Conservation (phyloP, 2,888 invertebrate species). For the Tillus elongatus region DNA sequence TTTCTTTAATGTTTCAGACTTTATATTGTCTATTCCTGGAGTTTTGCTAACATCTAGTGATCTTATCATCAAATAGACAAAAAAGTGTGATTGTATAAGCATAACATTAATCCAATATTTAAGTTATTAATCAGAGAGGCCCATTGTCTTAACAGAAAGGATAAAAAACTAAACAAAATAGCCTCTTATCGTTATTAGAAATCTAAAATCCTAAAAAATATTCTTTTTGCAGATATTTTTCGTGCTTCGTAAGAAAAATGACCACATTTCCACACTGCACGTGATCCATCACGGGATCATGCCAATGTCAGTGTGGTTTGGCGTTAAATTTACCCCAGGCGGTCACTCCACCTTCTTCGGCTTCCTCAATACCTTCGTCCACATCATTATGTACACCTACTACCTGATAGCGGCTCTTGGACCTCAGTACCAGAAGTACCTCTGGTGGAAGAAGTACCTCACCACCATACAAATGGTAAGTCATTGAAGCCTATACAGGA, state of each 20-base stretch:
- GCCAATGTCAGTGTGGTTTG: slow-evolving; percentile 86
- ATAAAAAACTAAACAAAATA: no score
- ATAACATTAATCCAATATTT: no score
- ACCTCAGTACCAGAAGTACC: slow-evolving; percentile 73
- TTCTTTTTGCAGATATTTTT: slow-evolving; percentile 62
- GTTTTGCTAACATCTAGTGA: no score
- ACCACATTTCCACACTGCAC: slow-evolving; percentile 88
- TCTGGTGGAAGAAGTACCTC: slow-evolving; percentile 95
- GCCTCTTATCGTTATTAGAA: background rate
- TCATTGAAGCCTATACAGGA: no score
- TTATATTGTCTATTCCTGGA: no score
- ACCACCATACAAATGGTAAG: slow-evolving; percentile 82
- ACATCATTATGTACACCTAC: slow-evolving; percentile 91
- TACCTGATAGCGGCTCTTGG: slow-evolving; percentile 85
- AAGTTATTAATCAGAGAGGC: no score
- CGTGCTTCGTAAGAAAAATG: slow-evolving; percentile 86
- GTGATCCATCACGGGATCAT: slow-evolving; percentile 95
- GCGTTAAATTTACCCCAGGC: slow-evolving; percentile 55
- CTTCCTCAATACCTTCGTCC: slow-evolving; percentile 87
- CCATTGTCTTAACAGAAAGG: no score
- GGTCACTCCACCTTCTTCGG: slow-evolving; percentile 93
- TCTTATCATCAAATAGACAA: background rate
- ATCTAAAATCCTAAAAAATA: slow-evolving; percentile 9
- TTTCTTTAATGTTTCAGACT: no score
- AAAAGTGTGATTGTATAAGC: background rate